A percentile compares a stretch with the other conserved stretches of the same genome.
Conservation (phyloP, 2,797 vertebrate species). For the Cuniculus paca region DNA sequence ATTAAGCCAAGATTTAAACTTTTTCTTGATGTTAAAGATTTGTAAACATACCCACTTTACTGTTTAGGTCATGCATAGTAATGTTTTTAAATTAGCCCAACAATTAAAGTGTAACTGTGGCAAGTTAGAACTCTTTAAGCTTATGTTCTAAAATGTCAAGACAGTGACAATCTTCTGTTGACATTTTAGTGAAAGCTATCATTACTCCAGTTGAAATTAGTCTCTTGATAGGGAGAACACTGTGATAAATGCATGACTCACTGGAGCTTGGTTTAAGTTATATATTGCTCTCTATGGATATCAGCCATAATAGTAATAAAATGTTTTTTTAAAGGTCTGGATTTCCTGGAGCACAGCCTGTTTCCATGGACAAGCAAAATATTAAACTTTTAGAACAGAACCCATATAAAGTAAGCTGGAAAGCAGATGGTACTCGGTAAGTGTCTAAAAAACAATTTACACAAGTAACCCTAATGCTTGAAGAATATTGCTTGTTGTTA, state of each 20-base stretch:
- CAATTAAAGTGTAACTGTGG: conserved; percentile 36
- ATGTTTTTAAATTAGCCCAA: conserved; percentile 37
- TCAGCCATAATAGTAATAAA: conserved; percentile 76
- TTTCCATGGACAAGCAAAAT: conserved; percentile 98
- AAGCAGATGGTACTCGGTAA: conserved; percentile 99
- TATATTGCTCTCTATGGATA: conserved; percentile 66
- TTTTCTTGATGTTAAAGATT: background rate
- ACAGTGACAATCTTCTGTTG: conserved; percentile 48
- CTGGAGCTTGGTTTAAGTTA: conserved; percentile 62
- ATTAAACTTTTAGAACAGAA: conserved; percentile 96
- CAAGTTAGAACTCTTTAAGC: conserved; percentile 46
- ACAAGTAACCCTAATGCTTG: conserved; percentile 53
- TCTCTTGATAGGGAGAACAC: conserved; percentile 58
- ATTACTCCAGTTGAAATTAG: conserved; percentile 68
- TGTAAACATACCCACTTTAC: background rate
- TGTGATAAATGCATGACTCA: conserved; percentile 68
- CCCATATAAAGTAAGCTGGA: conserved; percentile 99
- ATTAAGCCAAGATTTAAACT: conserved; percentile 42
- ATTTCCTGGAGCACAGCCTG: conserved; percentile 98
- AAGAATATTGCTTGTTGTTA: conserved; percentile 59
- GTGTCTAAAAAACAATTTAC: conserved; percentile 83
- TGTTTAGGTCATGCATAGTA: conserved; percentile 48
- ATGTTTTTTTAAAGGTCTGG: conserved; percentile 91
- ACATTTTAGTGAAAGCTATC: conserved; percentile 31
- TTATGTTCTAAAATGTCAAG: conserved; percentile 66